Conservation (phyloP, 2,888 invertebrate species). For the Nematopogon swammerdamellus region DNA sequence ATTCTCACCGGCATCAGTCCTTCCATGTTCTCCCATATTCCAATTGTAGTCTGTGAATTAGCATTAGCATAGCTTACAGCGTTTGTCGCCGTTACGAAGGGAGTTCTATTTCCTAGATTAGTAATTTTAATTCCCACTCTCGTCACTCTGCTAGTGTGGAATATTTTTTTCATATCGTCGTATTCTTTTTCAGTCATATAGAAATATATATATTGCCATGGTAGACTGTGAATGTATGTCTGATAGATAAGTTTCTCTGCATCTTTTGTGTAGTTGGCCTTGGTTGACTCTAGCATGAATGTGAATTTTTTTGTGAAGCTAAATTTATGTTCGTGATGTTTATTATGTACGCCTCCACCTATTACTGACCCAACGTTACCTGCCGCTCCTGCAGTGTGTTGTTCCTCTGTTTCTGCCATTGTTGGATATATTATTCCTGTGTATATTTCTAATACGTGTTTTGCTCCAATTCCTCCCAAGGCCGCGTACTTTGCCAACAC, state of each 20-base stretch:
- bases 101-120: constrained; percentile 7
- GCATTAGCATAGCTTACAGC: constrained; percentile 5
- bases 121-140: constrained; percentile 2
- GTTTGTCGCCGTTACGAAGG: constrained; percentile 4
- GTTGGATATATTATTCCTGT: not conserved
- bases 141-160: constrained; percentile 3
- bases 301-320: no score
- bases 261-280: not conserved
- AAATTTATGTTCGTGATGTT: no score
- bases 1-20: not conserved
- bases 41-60: constrained; percentile 7
- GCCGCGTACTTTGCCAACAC: no score
- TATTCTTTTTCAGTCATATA: not conserved
- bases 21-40: constrained; percentile 6
- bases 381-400: no score
- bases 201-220: constrained; percentile 4
- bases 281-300: no score
- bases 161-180: not conserved
- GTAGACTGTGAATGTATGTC: constrained; percentile 3
- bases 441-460: no score
- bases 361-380: no score
- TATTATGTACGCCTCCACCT: no score
- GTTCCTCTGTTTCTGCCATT: no score
- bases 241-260: not conserved
- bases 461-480: no score